Evolutionary conservation across 2,797 vertebrate genomes (phyloP), one percentile per base, ranked within the genome.

Genomic region (Mycteria americana): DNA sequence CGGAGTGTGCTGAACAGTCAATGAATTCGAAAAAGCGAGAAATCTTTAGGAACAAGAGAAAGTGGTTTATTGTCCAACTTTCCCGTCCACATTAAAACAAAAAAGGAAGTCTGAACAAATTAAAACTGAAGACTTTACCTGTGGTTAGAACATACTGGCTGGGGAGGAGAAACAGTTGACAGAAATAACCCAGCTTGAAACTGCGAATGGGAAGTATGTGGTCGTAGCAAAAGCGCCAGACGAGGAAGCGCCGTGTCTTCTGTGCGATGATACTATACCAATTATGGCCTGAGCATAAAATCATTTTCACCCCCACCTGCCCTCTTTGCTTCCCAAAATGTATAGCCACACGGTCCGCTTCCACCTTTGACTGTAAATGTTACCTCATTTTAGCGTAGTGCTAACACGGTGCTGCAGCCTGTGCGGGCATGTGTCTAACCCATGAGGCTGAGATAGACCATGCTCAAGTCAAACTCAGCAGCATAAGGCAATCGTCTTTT

Each of bases 181-280:
- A 60, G 41, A 69, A 75, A 62, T 16, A 68, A 13, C 15, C 7
- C 35, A 27, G 37, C 51, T 51, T 46, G 45, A 39, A 65, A 5
- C 45, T 41, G 68, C 64, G 19, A n/a, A 33, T 1, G 27, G 14
- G 15, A 63, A 27, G 24, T 22, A 2, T 2, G 13, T 2, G 6
- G 11, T 28, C 0, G 1, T 22, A 51, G 39, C 35, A 31, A 27
- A n/a, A 75, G 56, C 73, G 13, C 25, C 12, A 4, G 23, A 19
- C 0, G 11, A 80, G 35, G 65, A 80, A 35, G 22, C 1, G 0
- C 28, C 2, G 0, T 25, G 46, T 63, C 10, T 82, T 63, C 57
- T 6, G 8, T 33, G 14, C 6, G 2, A 12, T 19, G 17, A 8
- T 17, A 9, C 46, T 21, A 4, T 18, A n/a, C 1, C 3, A 85